These are phyloP conservation scores for Amblyjoppa proteus DNA, from an alignment of 2,888 invertebrate genomes.

Conservation along the genomic window DNA sequence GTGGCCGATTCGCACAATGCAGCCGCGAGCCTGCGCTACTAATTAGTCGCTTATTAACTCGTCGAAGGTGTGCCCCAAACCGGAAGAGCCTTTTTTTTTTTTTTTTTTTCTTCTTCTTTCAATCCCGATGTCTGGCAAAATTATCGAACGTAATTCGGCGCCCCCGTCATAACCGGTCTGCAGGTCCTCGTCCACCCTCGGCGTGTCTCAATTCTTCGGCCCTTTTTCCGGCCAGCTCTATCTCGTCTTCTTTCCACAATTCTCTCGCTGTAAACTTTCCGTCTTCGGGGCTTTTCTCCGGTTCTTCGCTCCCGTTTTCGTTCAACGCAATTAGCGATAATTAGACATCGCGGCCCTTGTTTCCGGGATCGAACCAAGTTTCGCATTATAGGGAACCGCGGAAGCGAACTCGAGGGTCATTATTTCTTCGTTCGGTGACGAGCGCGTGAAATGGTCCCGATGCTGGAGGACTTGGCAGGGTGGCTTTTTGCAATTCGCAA, in stretches of 20 bases:
- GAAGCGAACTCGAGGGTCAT: conserved; percentile 64
- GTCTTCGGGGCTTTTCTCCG: conserved; percentile 43
- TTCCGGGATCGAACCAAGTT: conserved; percentile 38
- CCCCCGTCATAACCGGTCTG: conserved; percentile 70
- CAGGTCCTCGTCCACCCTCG: conserved; percentile 42
- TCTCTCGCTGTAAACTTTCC: conserved; percentile 49
- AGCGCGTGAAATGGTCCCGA: conserved; percentile 26
- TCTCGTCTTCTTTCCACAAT: conserved; percentile 46
- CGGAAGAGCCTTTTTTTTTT: conserved; percentile 26
- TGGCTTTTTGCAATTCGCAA: background rate
- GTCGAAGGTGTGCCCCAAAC: conserved; percentile 70
- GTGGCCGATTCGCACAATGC: background rate
- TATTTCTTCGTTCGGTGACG: conserved; percentile 59
- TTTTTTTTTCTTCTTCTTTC: conserved; percentile 59
- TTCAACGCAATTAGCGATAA: conserved; percentile 66
- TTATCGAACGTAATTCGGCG: conserved; percentile 77
- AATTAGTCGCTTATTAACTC: conserved; percentile 73
- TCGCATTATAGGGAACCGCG: conserved; percentile 59
- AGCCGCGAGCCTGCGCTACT: conserved; percentile 28
- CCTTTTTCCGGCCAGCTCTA: conserved; percentile 69
- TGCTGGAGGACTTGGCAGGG: background rate
- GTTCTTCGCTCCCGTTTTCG: conserved; percentile 52
- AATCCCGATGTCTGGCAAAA: conserved; percentile 74
- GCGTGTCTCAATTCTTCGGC: conserved; percentile 69
- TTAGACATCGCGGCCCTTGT: conserved; percentile 62